phyloP scores from a whole-genome alignment of 2,113 vertebrate species.

The Enhydra lutris region DNA sequence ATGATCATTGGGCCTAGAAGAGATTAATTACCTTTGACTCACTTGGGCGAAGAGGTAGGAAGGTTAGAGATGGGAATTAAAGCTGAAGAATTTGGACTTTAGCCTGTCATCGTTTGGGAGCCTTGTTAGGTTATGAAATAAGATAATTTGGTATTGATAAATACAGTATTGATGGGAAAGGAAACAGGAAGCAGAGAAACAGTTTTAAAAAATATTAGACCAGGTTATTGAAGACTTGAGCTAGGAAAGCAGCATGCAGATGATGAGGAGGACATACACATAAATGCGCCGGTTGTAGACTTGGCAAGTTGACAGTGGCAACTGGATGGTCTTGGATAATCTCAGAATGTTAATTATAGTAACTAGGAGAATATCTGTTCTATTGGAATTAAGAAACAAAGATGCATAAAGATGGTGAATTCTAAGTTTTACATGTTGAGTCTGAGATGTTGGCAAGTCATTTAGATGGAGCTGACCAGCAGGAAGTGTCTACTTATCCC shows the following conservation, averaged over 20 bases:
- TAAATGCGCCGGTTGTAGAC: neutral
- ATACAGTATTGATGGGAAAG: neutral
- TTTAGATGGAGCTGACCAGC: neutral
- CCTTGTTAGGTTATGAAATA: neutral
- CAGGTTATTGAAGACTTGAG: neutral
- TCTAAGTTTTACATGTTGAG: neutral
- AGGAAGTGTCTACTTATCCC: neutral
- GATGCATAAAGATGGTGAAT: neutral
- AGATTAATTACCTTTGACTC: conserved; percentile 5
- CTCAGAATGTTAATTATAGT: neutral
- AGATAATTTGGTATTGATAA: neutral
- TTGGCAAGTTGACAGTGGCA: neutral
- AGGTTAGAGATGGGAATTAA: neutral
- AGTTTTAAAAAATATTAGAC: neutral
- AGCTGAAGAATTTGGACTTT: neutral
- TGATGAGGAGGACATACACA: neutral
- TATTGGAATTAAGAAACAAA: neutral
- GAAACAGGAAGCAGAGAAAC: neutral
- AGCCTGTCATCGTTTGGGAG: neutral
- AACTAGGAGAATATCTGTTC: neutral
- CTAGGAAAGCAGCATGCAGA: neutral
- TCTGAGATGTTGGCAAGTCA: neutral
- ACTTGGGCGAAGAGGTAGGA: neutral
- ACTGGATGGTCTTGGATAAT: neutral
- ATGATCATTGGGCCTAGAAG: neutral